phyloP scores from a whole-genome alignment of 2,113 vertebrate genomes.

The Atrichornis clamosus region DNA sequence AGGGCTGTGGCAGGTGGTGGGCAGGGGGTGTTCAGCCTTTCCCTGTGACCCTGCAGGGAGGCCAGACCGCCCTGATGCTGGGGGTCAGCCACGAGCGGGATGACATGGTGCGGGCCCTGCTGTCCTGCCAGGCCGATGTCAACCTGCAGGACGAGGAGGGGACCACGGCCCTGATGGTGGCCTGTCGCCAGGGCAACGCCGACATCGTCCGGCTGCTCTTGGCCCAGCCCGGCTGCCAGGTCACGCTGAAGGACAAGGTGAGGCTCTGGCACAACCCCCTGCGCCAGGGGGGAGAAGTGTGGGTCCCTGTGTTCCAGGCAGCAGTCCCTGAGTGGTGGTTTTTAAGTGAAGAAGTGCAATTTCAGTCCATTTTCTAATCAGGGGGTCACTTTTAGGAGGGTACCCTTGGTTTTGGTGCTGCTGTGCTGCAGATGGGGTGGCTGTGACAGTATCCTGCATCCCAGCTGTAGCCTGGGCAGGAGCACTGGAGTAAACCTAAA shows the following conservation, averaged over 20 bases:
- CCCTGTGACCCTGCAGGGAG: conserved; percentile 60
- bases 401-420: not conserved
- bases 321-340: accelerated
- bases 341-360: not conserved
- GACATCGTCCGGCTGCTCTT: conserved; percentile 74
- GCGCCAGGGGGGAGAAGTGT: accelerated
- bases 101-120: conserved; percentile 76
- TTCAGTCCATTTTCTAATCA: not conserved
- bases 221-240: conserved; percentile 69
- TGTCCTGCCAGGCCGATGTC: conserved; percentile 74
- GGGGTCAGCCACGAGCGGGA: conserved; percentile 75
- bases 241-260: conserved; percentile 71
- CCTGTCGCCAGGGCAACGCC: conserved; percentile 65
- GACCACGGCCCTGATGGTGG: conserved; percentile 74
- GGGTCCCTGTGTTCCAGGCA: too few species aligned
- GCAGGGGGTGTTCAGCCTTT: not conserved
- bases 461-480: accelerated
- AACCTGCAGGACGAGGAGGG: conserved; percentile 78
- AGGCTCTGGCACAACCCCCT: not conserved
- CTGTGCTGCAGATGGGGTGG: not conserved
- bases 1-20: not conserved
- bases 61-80: conserved; percentile 79
- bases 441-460: not conserved
- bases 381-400: not conserved
- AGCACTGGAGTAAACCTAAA: not conserved